Conservation (phyloP, 2,797 vertebrate species). For the Pangasius larnaudii region DNA sequence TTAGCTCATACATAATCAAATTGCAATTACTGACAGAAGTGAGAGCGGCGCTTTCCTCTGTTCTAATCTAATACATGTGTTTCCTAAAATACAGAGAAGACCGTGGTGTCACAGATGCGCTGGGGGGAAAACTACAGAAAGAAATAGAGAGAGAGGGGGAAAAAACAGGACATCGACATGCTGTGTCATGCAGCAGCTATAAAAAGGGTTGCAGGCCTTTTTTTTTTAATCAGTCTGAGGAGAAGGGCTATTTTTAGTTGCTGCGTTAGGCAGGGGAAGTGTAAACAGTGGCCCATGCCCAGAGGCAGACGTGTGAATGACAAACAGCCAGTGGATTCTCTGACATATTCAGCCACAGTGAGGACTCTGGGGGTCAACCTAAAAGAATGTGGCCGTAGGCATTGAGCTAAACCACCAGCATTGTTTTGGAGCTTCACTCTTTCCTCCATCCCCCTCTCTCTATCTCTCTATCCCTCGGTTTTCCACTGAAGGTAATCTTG, state of each 20-base stretch:
- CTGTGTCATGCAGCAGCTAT: slow-evolving; percentile 76
- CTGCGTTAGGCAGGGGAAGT: slow-evolving; percentile 60
- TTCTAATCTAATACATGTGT: slow-evolving; percentile 80
- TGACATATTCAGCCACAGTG: slow-evolving; percentile 61
- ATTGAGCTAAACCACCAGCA: slow-evolving; percentile 58
- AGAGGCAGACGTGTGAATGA: slow-evolving; percentile 54
- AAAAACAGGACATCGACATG: slow-evolving; percentile 62
- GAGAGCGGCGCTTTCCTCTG: slow-evolving; percentile 67
- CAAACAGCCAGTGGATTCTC: slow-evolving; percentile 61
- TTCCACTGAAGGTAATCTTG: slow-evolving; percentile 63
- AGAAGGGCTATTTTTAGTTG: slow-evolving; percentile 76
- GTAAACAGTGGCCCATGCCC: slow-evolving; percentile 62
- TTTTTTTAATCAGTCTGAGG: slow-evolving; percentile 64
- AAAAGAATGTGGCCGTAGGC: slow-evolving; percentile 39
- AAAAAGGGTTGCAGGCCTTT: slow-evolving; percentile 72
- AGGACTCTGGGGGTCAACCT: slow-evolving; percentile 54
- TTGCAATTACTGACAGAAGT: slow-evolving; percentile 81
- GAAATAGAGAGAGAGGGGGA: background rate
- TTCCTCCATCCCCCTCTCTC: slow-evolving; percentile 30
- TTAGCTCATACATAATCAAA: slow-evolving; percentile 80
- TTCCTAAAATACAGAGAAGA: slow-evolving; percentile 67
- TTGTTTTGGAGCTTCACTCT: slow-evolving; percentile 27
- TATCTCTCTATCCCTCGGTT: slow-evolving; percentile 61
- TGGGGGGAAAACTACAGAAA: background rate
- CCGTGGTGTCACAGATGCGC: slow-evolving; percentile 63